Percentiles rank a stretch among this genome's conserved stretches.
phyloP scores from a whole-genome alignment of 2,888 invertebrate genomes.

The Chaetogeoica ovagalla region DNA sequence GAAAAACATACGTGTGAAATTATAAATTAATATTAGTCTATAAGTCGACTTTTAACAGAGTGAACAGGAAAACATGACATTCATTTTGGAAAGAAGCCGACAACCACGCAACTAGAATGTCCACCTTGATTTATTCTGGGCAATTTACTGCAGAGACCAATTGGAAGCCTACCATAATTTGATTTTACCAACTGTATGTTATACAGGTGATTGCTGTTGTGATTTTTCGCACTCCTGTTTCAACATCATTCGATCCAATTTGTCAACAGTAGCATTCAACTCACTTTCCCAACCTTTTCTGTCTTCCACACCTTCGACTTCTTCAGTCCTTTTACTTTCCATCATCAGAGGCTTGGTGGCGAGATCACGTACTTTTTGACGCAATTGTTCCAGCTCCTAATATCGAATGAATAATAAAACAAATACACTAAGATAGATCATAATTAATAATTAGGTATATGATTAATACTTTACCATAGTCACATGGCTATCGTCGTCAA shows the following conservation, averaged over 20 bases:
- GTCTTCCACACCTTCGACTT: slow-evolving; percentile 68
- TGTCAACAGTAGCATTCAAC: slow-evolving; percentile 75
- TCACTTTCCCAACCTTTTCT: slow-evolving; percentile 82
- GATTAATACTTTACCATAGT: slow-evolving; percentile 22
- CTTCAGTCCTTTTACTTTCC: slow-evolving; percentile 64
- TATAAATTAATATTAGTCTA: slow-evolving; percentile 21
- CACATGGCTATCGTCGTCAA: slow-evolving; percentile 43
- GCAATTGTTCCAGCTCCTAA: slow-evolving; percentile 68
- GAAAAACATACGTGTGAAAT: slow-evolving; percentile 25
- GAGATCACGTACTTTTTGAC: slow-evolving; percentile 72
- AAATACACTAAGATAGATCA: background rate
- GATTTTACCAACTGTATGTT: slow-evolving; percentile 21
- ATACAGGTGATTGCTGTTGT: slow-evolving; percentile 60
- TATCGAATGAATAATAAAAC: slow-evolving; percentile 34
- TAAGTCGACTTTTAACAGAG: background rate
- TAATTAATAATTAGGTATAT: background rate
- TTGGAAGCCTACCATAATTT: slow-evolving; percentile 16
- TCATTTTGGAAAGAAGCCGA: background rate
- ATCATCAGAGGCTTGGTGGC: slow-evolving; percentile 72
- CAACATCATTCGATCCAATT: slow-evolving; percentile 72
- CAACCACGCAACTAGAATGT: background rate
- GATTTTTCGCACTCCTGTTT: slow-evolving; percentile 67
- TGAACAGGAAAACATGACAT: slow-evolving; percentile 10
- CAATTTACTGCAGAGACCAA: background rate
- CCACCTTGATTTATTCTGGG: background rate